Evolutionary conservation across 1,140 invertebrate species (phyloP), one percentile per base, ranked within the genome.

Genomic region (Hycleus phaleratus): DNA sequence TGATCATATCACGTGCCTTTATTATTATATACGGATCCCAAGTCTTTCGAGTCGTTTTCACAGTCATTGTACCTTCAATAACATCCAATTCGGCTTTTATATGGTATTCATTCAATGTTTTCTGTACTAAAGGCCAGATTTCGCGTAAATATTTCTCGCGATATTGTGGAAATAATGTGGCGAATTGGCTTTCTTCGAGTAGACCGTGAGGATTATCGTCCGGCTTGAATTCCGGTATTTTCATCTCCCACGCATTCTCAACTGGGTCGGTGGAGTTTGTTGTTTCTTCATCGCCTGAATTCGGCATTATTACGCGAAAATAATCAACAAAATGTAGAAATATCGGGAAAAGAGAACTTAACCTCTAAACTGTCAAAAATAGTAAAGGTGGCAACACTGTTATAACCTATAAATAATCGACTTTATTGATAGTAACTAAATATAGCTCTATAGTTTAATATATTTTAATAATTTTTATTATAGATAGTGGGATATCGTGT

Each of bases 21-120:
- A 99, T 82, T 45, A 99, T 93, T 44, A 97, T 91, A 63, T 92
- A 98, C 0, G 97, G 97, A 81, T 99, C 97, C 93, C 93, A 99
- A 2, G 96, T 98, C 79, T 98, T 97, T 49, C 93, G 81, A 0
- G 95, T 98, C 0, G 97, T 99, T 71, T 81, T 83, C 0, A 99
- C 97, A 5, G 85, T 87, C 90, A 99, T 95, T 45, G 68, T 85
- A 48, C 97, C 97, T 82, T 98, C 94, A 3, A 97, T 78, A 0
- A 97, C 74, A 81, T 99, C 96, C 56, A 99, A 75, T 68, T 98
- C 93, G 0, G 90, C 92, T 72, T 90, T 90, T 1, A 99, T 77
- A 46, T 83, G 77, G 76, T 93, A 78, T 66, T 88, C 84, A 10
- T 75, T 77, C 18, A 99, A 72, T 4, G 84, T 78, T 77, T 95